Conservation (phyloP, 1,140 invertebrate species). For the Caerostris extrusa region DNA sequence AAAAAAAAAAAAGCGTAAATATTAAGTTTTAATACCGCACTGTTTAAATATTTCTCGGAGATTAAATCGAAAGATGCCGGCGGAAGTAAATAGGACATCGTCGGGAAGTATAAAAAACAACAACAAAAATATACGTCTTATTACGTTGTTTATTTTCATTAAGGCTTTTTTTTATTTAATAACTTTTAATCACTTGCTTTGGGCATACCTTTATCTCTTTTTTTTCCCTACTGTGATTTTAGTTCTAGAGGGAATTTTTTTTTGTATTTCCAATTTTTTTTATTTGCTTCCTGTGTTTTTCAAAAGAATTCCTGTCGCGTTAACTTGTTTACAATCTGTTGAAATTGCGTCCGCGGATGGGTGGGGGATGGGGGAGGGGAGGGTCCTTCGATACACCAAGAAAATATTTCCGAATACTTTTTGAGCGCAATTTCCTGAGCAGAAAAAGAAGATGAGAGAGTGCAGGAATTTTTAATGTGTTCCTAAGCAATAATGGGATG, state of each 20-base stretch:
- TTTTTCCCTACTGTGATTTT: background rate
- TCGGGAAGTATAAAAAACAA: background rate
- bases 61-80: too few species aligned
- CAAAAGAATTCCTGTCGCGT: background rate
- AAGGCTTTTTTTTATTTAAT: background rate
- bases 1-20: background rate
- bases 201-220: background rate
- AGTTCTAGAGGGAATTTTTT: background rate
- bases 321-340: conserved; percentile 22
- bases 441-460: too few species aligned
- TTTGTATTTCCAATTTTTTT: background rate
- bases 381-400: too few species aligned
- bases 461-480: too few species aligned
- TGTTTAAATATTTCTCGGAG: background rate
- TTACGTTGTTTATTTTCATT: conserved; percentile 25
- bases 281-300: background rate
- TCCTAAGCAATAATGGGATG: too few species aligned
- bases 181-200: background rate
- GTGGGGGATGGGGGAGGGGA: too few species aligned
- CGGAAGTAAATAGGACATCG: too few species aligned
- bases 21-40: background rate
- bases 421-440: too few species aligned
- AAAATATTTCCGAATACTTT: too few species aligned
- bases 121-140: background rate
- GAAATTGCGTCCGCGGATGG: background rate